Evolutionary conservation across 2,888 invertebrate species (phyloP).

Genomic region (Pachydiplax longipennis): DNA sequence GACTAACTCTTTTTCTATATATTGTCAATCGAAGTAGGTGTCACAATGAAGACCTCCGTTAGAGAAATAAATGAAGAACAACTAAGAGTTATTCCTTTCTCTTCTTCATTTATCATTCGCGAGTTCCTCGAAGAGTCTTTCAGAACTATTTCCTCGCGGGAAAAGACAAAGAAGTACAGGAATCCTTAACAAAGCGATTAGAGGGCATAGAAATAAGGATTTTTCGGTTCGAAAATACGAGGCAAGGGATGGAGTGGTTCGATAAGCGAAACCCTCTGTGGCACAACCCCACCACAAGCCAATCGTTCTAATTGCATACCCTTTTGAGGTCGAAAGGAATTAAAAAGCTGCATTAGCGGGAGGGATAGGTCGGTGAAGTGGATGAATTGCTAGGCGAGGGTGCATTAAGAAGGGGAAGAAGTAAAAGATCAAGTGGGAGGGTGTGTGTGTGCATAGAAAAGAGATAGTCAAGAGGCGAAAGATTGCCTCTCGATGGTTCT

Average conservation of each 20-base stretch:
- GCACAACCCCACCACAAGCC: slow-evolving; percentile 3
- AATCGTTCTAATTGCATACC: slow-evolving; percentile 38
- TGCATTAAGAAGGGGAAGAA: no score
- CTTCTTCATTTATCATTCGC: no score
- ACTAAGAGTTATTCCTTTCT: no score
- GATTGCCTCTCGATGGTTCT: neutral
- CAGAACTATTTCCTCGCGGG: no score
- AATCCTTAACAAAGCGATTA: no score
- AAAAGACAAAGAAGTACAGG: no score
- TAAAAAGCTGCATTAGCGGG: slow-evolving; percentile 37
- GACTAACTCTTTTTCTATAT: no score
- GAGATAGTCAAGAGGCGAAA: neutral
- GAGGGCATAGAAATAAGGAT: no score
- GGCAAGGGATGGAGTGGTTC: neutral
- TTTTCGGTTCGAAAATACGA: neutral
- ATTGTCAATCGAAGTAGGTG: no score
- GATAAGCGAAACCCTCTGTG: neutral
- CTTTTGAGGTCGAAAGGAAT: slow-evolving; percentile 43
- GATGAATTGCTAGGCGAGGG: slow-evolving; percentile 34
- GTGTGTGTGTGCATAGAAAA: neutral
- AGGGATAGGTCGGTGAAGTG: slow-evolving; percentile 19
- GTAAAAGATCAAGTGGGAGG: slow-evolving; percentile 27
- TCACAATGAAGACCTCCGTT: no score
- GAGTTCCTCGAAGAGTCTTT: no score
- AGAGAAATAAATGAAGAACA: no score